Base-by-base conservation (phyloP, 2,113 vertebrate genomes). In the Gambusia affinis region DNA sequence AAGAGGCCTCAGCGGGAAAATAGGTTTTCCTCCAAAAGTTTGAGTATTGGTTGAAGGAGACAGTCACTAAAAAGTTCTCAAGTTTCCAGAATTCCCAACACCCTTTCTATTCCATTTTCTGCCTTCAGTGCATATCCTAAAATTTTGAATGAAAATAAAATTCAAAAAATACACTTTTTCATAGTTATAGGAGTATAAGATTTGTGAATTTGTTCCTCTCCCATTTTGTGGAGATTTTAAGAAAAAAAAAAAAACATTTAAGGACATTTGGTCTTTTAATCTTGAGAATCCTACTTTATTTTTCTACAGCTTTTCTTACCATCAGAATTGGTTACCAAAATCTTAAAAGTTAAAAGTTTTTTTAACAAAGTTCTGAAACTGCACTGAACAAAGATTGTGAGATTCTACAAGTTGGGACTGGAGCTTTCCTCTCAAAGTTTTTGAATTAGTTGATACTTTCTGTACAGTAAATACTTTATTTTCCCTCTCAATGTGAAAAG, bases 181-280 rank as follows among this genome's bases (percentile, higher is more conserved):
- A 29, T 24, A 35, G 37, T 73, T 70, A 47, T 70, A 65, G 1
- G 76, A 84, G 76, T 51, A 74, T 62, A 72, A 29, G 12, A 86
- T 76, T 83, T 81, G 73, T 83, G 74, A 39, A 75, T 86, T 81
- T 82, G 73, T 76, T 82, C 67, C 69, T 85, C 86, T 91, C 73
- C 74, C 24, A 74, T 94, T 92, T 92, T 86, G 76, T 79, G 84
- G 87, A 89, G 88, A 86, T 89, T 91, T 90, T 79, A 83, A 74
- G 62, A 4, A 33, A 83, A 70, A 76, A 70, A 76, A 80, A 81
- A 75, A 64, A 4, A 35, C 83, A 60, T 76, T 84, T 74, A 88
- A 78, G 77, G 88, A 75, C 86, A 92, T 93, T 93, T 93, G 90
- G 90, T 93, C 87, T 91, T 90, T 91, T 87, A 87, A 89, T 87